Evolutionary conservation across 2,797 vertebrate species (phyloP).

Genomic region (Cyclopterus lumpus): DNA sequence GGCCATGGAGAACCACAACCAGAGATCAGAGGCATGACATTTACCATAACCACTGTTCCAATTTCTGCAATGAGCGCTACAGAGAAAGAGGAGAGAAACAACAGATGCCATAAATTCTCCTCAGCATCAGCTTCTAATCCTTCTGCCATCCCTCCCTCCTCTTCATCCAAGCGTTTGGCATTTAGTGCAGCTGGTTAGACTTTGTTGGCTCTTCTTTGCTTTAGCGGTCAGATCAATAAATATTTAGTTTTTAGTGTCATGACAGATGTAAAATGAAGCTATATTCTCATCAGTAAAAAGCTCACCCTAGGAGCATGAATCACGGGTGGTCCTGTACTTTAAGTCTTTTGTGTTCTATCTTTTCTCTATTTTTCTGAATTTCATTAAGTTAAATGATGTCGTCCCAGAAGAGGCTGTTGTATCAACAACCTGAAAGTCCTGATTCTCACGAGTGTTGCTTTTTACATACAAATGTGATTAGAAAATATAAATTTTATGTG

Average conservation of each 20-base stretch:
- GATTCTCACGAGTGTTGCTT: not conserved
- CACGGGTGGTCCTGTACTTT: constrained; percentile 12
- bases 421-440: not conserved
- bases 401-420: not conserved
- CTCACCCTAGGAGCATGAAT: not conserved
- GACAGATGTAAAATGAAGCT: not conserved
- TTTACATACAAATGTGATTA: not conserved
- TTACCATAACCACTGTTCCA: not conserved
- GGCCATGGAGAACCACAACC: not conserved
- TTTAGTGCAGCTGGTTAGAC: not conserved
- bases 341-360: too few relatives aligned
- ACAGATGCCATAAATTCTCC: not conserved
- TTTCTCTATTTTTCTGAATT: not conserved
- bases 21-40: not conserved
- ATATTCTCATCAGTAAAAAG: not conserved
- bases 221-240: not conserved
- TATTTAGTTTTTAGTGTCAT: not conserved
- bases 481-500: not conserved
- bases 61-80: not conserved
- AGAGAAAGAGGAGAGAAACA: not conserved
- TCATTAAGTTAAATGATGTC: not conserved
- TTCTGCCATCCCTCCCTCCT: not conserved
- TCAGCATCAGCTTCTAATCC: not conserved
- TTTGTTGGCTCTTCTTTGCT: not conserved
- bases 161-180: not conserved